Evolutionary conservation across 2,888 invertebrate genomes (phyloP).

Genomic region (Eledona agricola): DNA sequence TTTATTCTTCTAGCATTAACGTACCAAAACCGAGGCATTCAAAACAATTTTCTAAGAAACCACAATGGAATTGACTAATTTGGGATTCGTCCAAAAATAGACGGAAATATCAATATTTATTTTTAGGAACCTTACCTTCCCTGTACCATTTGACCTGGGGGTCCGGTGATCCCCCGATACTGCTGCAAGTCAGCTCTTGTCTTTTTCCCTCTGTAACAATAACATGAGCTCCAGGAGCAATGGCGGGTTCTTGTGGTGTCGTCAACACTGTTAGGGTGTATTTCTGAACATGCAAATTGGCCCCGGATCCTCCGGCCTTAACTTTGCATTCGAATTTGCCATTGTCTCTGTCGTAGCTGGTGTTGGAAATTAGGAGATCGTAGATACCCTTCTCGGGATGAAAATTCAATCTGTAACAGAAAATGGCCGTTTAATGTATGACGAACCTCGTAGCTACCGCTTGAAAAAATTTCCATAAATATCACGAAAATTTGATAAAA

Average conservation of each 20-base stretch:
- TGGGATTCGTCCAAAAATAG: too few relatives aligned
- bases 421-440: slow-evolving; percentile 36
- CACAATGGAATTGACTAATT: too few relatives aligned
- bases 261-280: slow-evolving; percentile 87
- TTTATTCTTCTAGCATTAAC: too few relatives aligned
- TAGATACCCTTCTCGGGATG: slow-evolving; percentile 83
- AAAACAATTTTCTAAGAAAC: too few relatives aligned
- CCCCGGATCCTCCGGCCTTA: slow-evolving; percentile 84
- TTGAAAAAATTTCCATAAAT: too few relatives aligned
- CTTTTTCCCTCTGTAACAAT: slow-evolving; percentile 83
- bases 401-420: slow-evolving; percentile 73
- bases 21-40: too few relatives aligned
- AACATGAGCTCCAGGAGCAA: slow-evolving; percentile 79
- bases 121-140: slow-evolving; percentile 62
- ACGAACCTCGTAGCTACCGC: too few relatives aligned
- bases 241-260: slow-evolving; percentile 81
- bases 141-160: slow-evolving; percentile 88
- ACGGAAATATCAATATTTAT: neutral
- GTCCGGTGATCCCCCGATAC: slow-evolving; percentile 89
- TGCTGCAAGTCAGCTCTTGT: slow-evolving; percentile 81
- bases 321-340: slow-evolving; percentile 91
- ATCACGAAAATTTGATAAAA: too few relatives aligned
- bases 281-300: slow-evolving; percentile 83
- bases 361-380: slow-evolving; percentile 88
- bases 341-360: slow-evolving; percentile 90